These are phyloP conservation scores for Lithodes maja DNA, from an alignment of 2,888 invertebrate genomes.

Conservation along the genomic window DNA sequence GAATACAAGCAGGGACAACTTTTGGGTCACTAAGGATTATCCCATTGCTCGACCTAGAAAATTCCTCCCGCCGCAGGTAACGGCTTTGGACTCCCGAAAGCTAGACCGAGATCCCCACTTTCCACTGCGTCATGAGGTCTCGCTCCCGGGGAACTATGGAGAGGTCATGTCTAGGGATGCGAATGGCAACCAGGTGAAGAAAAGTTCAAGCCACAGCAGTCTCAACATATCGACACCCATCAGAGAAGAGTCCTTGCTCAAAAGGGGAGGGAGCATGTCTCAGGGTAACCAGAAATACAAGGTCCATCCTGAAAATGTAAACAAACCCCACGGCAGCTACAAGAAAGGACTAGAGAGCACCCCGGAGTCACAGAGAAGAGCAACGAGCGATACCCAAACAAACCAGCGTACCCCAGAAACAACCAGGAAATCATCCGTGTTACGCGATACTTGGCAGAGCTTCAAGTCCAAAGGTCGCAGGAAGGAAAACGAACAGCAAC, in stretches of 20 bases:
- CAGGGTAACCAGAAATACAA: slow-evolving; percentile 7
- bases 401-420: slow-evolving; percentile 16
- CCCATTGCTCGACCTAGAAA: slow-evolving; percentile 62
- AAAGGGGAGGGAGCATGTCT: slow-evolving; percentile 22
- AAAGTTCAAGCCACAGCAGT: slow-evolving; percentile 40
- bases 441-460: slow-evolving; percentile 1
- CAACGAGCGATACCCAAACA: background rate
- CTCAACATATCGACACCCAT: background rate
- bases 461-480: slow-evolving; percentile 31
- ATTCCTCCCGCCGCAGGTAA: slow-evolving; percentile 34
- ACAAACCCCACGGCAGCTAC: background rate
- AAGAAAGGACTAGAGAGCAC: slow-evolving; percentile 18
- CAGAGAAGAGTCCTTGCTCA: slow-evolving; percentile 16
- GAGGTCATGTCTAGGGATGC: slow-evolving; percentile 25
- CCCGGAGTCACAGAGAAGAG: slow-evolving; percentile 18
- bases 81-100: slow-evolving; percentile 14
- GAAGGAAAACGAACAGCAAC: slow-evolving; percentile 1
- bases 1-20: background rate
- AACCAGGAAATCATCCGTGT: background rate
- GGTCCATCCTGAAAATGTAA: background rate
- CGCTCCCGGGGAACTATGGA: background rate
- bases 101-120: background rate
- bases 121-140: background rate
- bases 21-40: slow-evolving; percentile 35
- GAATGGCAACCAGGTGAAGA: slow-evolving; percentile 40